These are phyloP conservation scores for Brassicogethes aeneus DNA, from an alignment of 2,888 invertebrate genomes.

Conservation along the genomic window DNA sequence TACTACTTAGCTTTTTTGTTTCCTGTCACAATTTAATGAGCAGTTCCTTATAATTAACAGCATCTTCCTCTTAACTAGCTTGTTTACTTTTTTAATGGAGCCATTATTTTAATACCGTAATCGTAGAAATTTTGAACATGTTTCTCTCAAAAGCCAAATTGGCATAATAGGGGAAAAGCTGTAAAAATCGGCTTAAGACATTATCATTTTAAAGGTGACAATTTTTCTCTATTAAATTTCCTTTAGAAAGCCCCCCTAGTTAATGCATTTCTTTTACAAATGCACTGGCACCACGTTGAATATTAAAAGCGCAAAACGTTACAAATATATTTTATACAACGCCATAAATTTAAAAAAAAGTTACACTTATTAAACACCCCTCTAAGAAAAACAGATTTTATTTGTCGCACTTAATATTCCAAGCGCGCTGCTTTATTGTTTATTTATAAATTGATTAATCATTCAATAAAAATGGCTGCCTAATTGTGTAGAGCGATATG, in stretches of 20 bases:
- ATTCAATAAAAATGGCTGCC: too few relatives aligned
- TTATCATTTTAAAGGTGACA: neutral
- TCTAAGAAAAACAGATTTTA: neutral
- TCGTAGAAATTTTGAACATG: too few relatives aligned
- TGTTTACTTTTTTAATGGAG: too few relatives aligned
- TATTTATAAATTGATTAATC: too few relatives aligned
- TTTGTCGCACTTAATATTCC: too few relatives aligned
- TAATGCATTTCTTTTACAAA: neutral
- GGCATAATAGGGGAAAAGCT: neutral
- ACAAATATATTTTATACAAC: constrained; percentile 2
- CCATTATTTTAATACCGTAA: too few relatives aligned
- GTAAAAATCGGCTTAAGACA: neutral
- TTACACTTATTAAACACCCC: neutral
- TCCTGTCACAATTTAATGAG: too few relatives aligned
- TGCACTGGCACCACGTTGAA: neutral
- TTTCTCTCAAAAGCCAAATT: neutral
- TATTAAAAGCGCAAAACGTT: neutral
- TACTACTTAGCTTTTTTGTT: too few relatives aligned
- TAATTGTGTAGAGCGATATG: too few relatives aligned
- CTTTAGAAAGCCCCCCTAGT: neutral
- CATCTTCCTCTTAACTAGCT: too few relatives aligned
- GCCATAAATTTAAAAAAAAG: constrained; percentile 2
- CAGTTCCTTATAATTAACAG: too few relatives aligned
- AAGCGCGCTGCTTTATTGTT: too few relatives aligned
- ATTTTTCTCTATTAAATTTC: neutral